phyloP scores from a whole-genome alignment of 1,140 invertebrate genomes.

The Drosophila subpulchrella region DNA sequence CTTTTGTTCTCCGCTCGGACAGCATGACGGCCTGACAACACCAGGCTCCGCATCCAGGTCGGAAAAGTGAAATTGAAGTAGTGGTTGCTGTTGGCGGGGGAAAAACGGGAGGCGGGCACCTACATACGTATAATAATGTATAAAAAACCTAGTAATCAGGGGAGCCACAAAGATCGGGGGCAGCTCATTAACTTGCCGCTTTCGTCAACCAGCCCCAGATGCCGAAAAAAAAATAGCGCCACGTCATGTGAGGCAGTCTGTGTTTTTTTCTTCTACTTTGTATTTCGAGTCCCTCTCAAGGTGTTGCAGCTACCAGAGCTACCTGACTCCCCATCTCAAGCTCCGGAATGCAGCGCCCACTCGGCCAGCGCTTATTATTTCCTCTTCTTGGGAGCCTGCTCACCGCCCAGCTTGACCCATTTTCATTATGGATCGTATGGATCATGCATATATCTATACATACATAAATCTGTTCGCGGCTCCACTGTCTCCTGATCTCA shows the following conservation, averaged over 20 bases:
- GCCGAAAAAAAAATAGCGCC: slow-evolving; percentile 63
- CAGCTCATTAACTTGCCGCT: slow-evolving; percentile 81
- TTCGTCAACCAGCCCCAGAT: slow-evolving; percentile 73
- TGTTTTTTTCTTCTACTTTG: slow-evolving; percentile 6
- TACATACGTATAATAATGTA: slow-evolving; percentile 50
- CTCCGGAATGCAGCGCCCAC: slow-evolving; percentile 67
- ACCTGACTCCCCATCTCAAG: slow-evolving; percentile 33
- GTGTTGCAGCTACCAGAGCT: slow-evolving; percentile 34
- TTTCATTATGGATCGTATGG: slow-evolving; percentile 32
- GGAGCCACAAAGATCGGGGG: slow-evolving; percentile 67
- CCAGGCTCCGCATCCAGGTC: slow-evolving; percentile 40
- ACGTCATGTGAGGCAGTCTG: slow-evolving; percentile 64
- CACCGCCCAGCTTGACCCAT: slow-evolving; percentile 70
- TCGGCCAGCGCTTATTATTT: slow-evolving; percentile 50
- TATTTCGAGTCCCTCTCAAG: slow-evolving; percentile 46
- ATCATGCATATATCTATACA: slow-evolving; percentile 1
- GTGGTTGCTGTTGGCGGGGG: slow-evolving; percentile 14
- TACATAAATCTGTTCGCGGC: slow-evolving; percentile 2
- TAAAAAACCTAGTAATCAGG: slow-evolving; percentile 70
- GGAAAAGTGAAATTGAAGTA: slow-evolving; percentile 78
- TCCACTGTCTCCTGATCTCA: slow-evolving; percentile 50
- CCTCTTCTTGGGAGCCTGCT: slow-evolving; percentile 37
- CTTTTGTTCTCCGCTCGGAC: slow-evolving; percentile 67
- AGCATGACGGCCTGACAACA: slow-evolving; percentile 64
- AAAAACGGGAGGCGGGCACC: slow-evolving; percentile 15